Evolutionary conservation across 2,888 invertebrate species (phyloP), one percentile per base, ranked within the genome.

Genomic region (Halocaridina rubra): DNA sequence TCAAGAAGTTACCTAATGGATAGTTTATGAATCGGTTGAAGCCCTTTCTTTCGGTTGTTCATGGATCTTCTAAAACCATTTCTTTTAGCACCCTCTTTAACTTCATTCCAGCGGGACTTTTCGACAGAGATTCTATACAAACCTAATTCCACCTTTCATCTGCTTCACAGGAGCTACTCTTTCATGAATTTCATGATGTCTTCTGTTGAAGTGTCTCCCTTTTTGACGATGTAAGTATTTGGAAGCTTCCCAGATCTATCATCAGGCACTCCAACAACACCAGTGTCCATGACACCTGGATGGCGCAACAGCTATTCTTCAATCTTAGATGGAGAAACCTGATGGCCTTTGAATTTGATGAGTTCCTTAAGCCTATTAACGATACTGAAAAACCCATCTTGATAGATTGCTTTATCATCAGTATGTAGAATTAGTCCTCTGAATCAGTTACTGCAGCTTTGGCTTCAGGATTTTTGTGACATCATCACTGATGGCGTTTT

Each of bases 301-400:
- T 85, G 81, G n/a, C 57, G 29, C 22, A 81, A 80, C 5, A 87
- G 71, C 0, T 79, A 29, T 22, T 87, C 87, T n/a, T 87, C 87
- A 13, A 87, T 75, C 33, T 87, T 85, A 1, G 87, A 85, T 0
- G 87, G 87, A 2, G 87, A 85, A 22, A 92, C 93, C 91, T 93
- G 93, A 89, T 94, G 95, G 61, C 95, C 96, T 91, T 97, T 97
- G 90, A 96, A 96, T 91, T 97, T 97, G 89, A 97, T 97, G 30
- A 97, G 93, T 90, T 97, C 97, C 90, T 97, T 97, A 24, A 96
- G 91, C 86, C 97, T 92, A 90, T 97, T 97, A 1, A 96, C 95
- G 88, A 97, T 94, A 89, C 93, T 96, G 91, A 96, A 95, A 90
- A 93, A 94, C 0, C 94, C 94, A 19, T 96, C 94, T 0, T 93